These are phyloP conservation scores for Sinohyriopsis cumingii DNA, from an alignment of 2,888 invertebrate species.

Conservation along the genomic window DNA sequence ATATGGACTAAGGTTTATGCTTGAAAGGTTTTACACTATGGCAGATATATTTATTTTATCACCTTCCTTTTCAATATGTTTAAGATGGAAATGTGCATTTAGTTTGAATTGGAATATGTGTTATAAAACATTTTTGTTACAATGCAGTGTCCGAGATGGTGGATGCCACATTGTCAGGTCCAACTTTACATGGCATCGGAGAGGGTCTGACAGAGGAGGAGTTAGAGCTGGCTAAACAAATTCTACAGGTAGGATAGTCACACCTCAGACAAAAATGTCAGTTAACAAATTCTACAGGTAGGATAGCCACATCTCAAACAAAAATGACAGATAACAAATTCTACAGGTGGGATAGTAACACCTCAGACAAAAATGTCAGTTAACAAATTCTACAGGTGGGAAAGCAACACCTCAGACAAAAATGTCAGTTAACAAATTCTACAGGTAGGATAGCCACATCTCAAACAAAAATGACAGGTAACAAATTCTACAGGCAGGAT, in stretches of 20 bases:
- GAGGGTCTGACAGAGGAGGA: conserved; percentile 62
- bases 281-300: conserved; percentile 40
- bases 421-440: conserved; percentile 19
- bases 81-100: too few relatives aligned
- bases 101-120: too few relatives aligned
- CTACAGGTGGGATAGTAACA: conserved; percentile 16
- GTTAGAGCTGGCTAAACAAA: conserved; percentile 53
- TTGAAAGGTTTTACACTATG: too few relatives aligned
- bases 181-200: conserved; percentile 41
- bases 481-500: conserved; percentile 32
- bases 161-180: conserved; percentile 29
- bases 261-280: not conserved
- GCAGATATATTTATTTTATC: too few relatives aligned
- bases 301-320: not conserved
- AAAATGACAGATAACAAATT: conserved; percentile 26
- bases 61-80: too few relatives aligned
- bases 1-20: too few relatives aligned
- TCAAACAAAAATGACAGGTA: not conserved
- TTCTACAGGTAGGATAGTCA: conserved; percentile 21
- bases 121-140: not conserved
- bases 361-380: not conserved
- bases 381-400: conserved; percentile 40
- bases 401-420: not conserved
- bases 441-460: conserved; percentile 12
- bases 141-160: conserved; percentile 36